These are phyloP conservation scores for Drosophila jambulina DNA, from an alignment of 1,140 invertebrate genomes.

Conservation along the genomic window DNA sequence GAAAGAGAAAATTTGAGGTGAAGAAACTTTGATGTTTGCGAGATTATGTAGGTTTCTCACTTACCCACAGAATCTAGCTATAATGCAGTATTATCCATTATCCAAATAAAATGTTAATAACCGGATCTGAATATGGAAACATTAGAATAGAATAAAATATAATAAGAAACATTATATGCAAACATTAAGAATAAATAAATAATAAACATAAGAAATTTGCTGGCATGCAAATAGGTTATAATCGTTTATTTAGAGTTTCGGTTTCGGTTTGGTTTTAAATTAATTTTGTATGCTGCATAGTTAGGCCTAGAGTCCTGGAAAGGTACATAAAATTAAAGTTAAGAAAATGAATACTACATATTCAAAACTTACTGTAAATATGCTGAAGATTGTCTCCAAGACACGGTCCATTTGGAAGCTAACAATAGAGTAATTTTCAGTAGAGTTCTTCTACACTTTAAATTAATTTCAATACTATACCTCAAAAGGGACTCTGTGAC, in stretches of 20 bases:
- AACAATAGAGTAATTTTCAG: neutral
- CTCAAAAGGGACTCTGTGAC: neutral
- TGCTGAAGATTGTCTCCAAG: constrained; percentile 16
- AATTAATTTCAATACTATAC: neutral
- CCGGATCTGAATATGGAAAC: neutral
- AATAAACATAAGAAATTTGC: neutral
- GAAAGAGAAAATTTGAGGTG: neutral
- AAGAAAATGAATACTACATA: too few species aligned
- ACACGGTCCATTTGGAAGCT: constrained; percentile 4
- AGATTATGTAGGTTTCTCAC: neutral
- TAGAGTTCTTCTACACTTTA: neutral
- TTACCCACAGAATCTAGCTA: neutral
- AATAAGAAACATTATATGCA: too few species aligned
- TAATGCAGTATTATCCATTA: neutral
- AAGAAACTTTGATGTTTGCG: neutral
- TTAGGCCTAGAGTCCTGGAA: constrained; percentile 1
- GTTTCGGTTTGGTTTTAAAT: neutral
- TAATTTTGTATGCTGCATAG: neutral
- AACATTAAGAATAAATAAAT: neutral
- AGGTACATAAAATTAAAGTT: neutral
- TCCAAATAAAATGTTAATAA: neutral
- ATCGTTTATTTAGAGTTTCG: neutral
- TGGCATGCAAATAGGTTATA: neutral
- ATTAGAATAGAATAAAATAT: neutral
- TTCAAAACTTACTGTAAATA: constrained; percentile 1